These are phyloP conservation scores for Muschampia plurimacula DNA, from an alignment of 2,888 invertebrate genomes.

Conservation along the genomic window DNA sequence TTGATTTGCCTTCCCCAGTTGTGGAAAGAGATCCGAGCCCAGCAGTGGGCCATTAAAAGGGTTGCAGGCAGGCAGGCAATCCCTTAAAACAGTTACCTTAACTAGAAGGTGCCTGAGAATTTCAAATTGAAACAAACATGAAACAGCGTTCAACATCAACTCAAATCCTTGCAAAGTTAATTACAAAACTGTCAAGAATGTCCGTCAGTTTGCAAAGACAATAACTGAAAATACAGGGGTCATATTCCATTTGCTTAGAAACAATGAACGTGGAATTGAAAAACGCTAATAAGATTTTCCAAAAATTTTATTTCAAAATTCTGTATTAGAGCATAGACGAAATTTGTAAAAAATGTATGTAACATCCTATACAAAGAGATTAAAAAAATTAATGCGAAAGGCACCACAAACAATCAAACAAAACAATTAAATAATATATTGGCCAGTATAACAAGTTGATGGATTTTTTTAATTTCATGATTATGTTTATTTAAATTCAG, in stretches of 20 bases:
- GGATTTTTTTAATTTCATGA: no score
- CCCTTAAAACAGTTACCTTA: no score
- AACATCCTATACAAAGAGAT: no score
- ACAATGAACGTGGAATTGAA: background rate
- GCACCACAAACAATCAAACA: no score
- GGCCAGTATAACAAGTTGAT: no score
- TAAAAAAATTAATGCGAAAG: no score
- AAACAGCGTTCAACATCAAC: background rate
- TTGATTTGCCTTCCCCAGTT: no score
- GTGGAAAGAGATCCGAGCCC: no score
- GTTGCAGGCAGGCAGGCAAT: no score
- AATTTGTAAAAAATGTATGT: background rate
- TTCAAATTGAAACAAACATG: conserved; percentile 13
- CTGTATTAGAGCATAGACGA: background rate
- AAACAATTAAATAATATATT: no score
- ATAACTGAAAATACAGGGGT: background rate
- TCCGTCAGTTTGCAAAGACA: conserved; percentile 23
- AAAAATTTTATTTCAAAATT: background rate
- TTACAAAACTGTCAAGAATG: conserved; percentile 24
- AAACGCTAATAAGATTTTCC: background rate
- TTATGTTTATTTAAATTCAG: no score
- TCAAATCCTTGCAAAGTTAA: conserved; percentile 23
- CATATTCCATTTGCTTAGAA: background rate
- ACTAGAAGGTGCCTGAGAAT: background rate
- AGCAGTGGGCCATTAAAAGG: no score